Conservation (phyloP, 2,113 vertebrate species). For the Megaceryle maxima region DNA sequence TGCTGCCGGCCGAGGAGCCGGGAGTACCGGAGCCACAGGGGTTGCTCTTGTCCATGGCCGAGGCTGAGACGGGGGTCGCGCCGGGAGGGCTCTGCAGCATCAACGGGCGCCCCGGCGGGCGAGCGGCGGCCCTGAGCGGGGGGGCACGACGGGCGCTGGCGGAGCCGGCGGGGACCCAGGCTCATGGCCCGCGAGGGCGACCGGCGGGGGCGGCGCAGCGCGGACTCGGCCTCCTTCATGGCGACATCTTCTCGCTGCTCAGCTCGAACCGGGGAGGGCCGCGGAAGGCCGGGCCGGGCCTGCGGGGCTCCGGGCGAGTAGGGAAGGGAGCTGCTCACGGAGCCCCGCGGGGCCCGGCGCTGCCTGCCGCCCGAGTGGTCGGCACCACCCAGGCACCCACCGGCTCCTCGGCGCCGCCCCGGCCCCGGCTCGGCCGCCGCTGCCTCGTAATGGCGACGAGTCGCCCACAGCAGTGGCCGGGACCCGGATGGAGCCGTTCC, state of each 20-base stretch:
- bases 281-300: constrained; percentile 27
- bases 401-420: constrained; percentile 27
- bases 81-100: constrained; percentile 77
- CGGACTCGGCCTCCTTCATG: constrained; percentile 88
- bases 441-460: background rate
- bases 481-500: too few relatives aligned
- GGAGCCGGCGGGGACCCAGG: constrained; percentile 80
- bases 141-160: constrained; percentile 71
- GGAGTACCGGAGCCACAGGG: constrained; percentile 67
- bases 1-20: constrained; percentile 82
- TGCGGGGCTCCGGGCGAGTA: constrained; percentile 21
- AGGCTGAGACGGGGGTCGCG: constrained; percentile 64
- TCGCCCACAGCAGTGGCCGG: too few relatives aligned
- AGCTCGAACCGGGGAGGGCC: constrained; percentile 59
- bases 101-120: constrained; percentile 72
- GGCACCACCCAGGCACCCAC: constrained; percentile 36
- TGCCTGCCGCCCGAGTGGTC: constrained; percentile 44
- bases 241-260: constrained; percentile 89
- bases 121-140: constrained; percentile 77
- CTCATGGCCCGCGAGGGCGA: constrained; percentile 89
- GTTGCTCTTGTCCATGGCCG: constrained; percentile 83
- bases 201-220: constrained; percentile 80
- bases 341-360: constrained; percentile 42
- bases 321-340: background rate
- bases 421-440: constrained; percentile 25